These are phyloP conservation scores for Dendroctonus ponderosae DNA, from an alignment of 1,140 invertebrate genomes.

Conservation along the genomic window DNA sequence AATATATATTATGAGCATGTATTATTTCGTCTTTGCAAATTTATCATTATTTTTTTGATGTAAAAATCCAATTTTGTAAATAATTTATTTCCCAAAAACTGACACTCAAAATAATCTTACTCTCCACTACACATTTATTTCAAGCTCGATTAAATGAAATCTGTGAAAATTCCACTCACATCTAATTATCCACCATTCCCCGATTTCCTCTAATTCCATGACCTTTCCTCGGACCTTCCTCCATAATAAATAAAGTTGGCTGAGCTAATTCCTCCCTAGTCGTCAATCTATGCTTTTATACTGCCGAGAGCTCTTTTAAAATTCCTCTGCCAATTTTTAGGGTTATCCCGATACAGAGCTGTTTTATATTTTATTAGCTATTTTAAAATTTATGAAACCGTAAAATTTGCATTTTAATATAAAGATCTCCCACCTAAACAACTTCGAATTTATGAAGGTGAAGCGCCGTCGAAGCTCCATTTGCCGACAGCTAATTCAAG, in stretches of 20 bases:
- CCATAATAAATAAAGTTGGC: constrained; percentile 12
- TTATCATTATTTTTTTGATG: too few species aligned
- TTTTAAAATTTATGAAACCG: constrained; percentile 21
- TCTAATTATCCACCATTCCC: constrained; percentile 2
- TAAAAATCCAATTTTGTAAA: too few species aligned
- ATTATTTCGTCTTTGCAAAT: too few species aligned
- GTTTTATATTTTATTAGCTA: constrained; percentile 17
- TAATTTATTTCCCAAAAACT: too few species aligned
- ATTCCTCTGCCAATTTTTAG: constrained; percentile 9
- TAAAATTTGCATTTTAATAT: constrained; percentile 20
- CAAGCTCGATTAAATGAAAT: neutral
- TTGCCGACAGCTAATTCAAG: too few species aligned
- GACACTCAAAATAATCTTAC: too few species aligned
- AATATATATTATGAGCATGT: too few species aligned
- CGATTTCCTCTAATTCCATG: neutral
- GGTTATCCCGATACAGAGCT: neutral
- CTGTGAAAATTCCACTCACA: constrained; percentile 3
- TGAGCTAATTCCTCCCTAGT: constrained; percentile 14
- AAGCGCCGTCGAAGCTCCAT: too few species aligned
- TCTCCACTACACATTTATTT: neutral
- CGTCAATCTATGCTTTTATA: constrained; percentile 22
- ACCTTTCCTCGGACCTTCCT: neutral
- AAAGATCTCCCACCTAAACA: too few species aligned
- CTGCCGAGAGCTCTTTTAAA: constrained; percentile 3
- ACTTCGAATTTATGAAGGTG: too few species aligned